Conservation (phyloP, 1,140 invertebrate genomes). For the Drosophila repleta region DNA sequence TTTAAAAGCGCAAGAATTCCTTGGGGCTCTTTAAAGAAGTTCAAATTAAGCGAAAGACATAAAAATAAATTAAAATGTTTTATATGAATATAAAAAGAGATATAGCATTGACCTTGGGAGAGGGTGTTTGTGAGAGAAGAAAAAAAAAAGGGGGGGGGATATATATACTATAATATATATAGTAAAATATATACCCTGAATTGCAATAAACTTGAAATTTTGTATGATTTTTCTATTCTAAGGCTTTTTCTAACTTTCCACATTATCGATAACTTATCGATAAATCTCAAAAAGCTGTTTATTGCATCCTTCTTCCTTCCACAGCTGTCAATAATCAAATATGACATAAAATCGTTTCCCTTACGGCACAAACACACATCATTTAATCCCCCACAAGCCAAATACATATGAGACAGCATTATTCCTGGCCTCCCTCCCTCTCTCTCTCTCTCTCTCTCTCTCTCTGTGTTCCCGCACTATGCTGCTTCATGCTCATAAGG, state of each 20-base stretch:
- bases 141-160: neutral
- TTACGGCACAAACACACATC: conserved; percentile 4
- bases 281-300: neutral
- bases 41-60: neutral
- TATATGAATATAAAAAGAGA: too few species aligned
- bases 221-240: too few species aligned
- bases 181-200: too few species aligned
- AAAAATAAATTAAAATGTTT: conserved; percentile 1
- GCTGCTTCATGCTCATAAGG: conserved; percentile 5
- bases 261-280: neutral
- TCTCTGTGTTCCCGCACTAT: too few species aligned
- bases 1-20: neutral
- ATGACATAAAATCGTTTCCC: neutral
- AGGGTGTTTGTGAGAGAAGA: neutral
- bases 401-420: conserved; percentile 4
- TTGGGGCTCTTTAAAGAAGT: neutral
- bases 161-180: neutral
- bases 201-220: too few species aligned
- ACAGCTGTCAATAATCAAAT: too few species aligned
- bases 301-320: neutral
- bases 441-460: neutral
- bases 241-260: too few species aligned
- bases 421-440: neutral
- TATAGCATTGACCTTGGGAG: too few species aligned
- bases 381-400: conserved; percentile 10